Evolutionary conservation across 2,888 invertebrate species (phyloP).

Genomic region (Oxyscelio sp.): DNA sequence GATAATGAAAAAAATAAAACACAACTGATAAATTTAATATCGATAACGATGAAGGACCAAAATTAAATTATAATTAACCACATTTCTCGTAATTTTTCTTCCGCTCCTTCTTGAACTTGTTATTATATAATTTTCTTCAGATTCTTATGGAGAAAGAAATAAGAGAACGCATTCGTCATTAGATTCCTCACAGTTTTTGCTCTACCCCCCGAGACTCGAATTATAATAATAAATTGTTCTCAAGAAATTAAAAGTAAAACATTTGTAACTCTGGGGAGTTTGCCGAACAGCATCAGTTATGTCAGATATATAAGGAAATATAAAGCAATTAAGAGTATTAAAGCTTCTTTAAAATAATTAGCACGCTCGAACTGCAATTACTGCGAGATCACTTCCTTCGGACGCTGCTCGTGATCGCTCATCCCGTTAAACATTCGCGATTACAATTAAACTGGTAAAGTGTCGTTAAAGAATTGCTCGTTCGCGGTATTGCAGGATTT

Average conservation of each 20-base stretch:
- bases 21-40: no score
- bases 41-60: no score
- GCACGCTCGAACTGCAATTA: slow-evolving; percentile 24
- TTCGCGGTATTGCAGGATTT: no score
- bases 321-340: slow-evolving; percentile 49
- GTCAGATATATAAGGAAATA: slow-evolving; percentile 36
- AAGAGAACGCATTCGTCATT: background rate
- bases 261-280: background rate
- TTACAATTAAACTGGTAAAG: slow-evolving; percentile 18
- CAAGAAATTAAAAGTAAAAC: slow-evolving; percentile 9
- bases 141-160: no score
- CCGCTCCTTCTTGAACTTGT: no score
- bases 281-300: slow-evolving; percentile 10
- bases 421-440: slow-evolving; percentile 8
- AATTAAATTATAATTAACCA: no score
- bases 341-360: slow-evolving; percentile 46
- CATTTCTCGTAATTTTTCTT: no score
- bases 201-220: background rate
- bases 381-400: slow-evolving; percentile 29
- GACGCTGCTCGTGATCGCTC: slow-evolving; percentile 13
- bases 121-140: background rate
- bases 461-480: background rate
- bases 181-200: background rate
- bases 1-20: no score
- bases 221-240: slow-evolving; percentile 21